A percentile compares a stretch with the other conserved stretches of the same genome.
phyloP scores from a whole-genome alignment of 2,888 invertebrate genomes.

The Scaptomyza tumidula region DNA sequence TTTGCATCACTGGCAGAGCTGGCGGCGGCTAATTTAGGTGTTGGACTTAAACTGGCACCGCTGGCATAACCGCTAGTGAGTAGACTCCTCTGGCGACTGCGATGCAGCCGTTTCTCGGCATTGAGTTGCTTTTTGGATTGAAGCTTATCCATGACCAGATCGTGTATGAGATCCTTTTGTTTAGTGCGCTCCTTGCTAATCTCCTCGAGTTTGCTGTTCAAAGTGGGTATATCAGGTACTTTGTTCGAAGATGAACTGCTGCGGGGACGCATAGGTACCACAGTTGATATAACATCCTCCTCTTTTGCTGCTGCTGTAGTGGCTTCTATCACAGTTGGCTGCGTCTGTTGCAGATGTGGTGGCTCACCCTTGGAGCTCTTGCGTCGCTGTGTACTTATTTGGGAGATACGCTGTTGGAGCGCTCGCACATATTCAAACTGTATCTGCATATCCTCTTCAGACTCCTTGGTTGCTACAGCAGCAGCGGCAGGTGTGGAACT shows the following conservation, averaged over 20 bases:
- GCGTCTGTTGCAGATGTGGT: slow-evolving; percentile 57
- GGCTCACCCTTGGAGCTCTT: slow-evolving; percentile 85
- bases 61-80: slow-evolving; percentile 82
- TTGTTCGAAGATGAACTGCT: slow-evolving; percentile 69
- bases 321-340: slow-evolving; percentile 82
- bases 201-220: slow-evolving; percentile 89
- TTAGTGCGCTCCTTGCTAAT: slow-evolving; percentile 91
- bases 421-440: slow-evolving; percentile 87
- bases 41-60: slow-evolving; percentile 82
- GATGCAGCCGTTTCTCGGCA: slow-evolving; percentile 87
- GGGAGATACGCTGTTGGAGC: slow-evolving; percentile 88
- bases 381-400: slow-evolving; percentile 88
- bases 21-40: slow-evolving; percentile 82
- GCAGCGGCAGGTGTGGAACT: slow-evolving; percentile 52
- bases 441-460: slow-evolving; percentile 57
- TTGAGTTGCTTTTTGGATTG: slow-evolving; percentile 88
- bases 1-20: slow-evolving; percentile 75
- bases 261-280: slow-evolving; percentile 50
- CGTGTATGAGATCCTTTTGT: slow-evolving; percentile 93
- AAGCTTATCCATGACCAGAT: slow-evolving; percentile 92
- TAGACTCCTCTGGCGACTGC: slow-evolving; percentile 86
- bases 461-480: slow-evolving; percentile 44
- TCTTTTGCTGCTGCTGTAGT: slow-evolving; percentile 14
- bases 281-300: slow-evolving; percentile 4
- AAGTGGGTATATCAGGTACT: slow-evolving; percentile 85